A percentile compares a stretch with the other conserved stretches of the same genome.
Evolutionary conservation across 2,113 vertebrate genomes (phyloP).

Genomic region (Podilymbus podiceps): DNA sequence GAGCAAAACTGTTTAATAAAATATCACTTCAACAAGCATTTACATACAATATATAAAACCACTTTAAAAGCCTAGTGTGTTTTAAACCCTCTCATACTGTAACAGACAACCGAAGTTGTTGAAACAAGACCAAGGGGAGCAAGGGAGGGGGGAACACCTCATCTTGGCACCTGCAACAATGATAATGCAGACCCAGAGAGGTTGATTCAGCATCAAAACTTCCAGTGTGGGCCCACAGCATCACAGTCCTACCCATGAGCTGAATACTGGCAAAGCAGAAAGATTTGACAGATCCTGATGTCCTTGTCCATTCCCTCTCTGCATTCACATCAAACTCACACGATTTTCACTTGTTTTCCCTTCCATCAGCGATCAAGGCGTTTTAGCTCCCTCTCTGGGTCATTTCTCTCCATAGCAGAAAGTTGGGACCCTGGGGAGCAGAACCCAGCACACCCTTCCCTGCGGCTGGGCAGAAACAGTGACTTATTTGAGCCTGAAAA

Average conservation of each 20-base stretch:
- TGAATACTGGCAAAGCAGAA: neutral
- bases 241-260: neutral
- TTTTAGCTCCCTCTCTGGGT: neutral
- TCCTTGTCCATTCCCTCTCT: neutral
- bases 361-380: neutral
- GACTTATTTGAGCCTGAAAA: neutral
- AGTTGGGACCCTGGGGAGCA: neutral
- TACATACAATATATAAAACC: constrained; percentile 64
- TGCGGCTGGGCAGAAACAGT: neutral
- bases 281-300: neutral
- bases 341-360: neutral
- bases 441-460: neutral
- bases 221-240: neutral
- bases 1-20: constrained; percentile 69
- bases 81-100: neutral
- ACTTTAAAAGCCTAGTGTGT: constrained; percentile 10
- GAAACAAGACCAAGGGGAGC: neutral
- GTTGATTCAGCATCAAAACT: neutral
- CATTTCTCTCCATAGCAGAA: neutral
- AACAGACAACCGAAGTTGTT: neutral
- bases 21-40: constrained; percentile 63
- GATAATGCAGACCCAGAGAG: neutral
- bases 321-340: neutral
- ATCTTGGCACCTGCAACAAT: neutral
- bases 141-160: neutral